phyloP scores from a whole-genome alignment of 1,140 invertebrate species.

The Drosophila rhopaloa region DNA sequence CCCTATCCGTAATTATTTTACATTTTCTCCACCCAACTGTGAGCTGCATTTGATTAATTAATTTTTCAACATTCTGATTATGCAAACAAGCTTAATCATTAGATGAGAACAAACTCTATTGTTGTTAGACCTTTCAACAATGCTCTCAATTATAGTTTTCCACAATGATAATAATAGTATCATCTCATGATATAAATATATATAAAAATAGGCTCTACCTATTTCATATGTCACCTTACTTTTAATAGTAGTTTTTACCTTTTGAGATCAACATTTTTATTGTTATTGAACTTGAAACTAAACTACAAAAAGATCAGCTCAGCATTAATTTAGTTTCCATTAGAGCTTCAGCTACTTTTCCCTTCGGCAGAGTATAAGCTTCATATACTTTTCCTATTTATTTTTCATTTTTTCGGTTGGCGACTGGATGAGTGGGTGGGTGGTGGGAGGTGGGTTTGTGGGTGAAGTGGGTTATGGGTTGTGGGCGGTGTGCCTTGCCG shows the following conservation, averaged over 20 bases:
- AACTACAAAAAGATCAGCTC: constrained; percentile 6
- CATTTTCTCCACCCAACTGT: background rate
- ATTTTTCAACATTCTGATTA: constrained; percentile 21
- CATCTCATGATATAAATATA: no score
- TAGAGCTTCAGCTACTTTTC: constrained; percentile 34
- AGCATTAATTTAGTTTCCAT: constrained; percentile 28
- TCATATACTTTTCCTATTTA: constrained; percentile 45
- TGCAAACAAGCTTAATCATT: constrained; percentile 6
- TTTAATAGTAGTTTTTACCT: no score
- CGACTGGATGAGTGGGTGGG: constrained; percentile 26
- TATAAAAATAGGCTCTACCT: no score
- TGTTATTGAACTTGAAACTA: no score
- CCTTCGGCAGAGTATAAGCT: constrained; percentile 40
- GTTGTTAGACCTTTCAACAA: background rate
- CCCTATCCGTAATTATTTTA: background rate
- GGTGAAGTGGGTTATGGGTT: background rate
- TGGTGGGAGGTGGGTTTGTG: constrained; percentile 14
- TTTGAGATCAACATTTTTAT: no score
- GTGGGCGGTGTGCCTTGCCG: constrained; percentile 1
- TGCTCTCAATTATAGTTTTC: background rate
- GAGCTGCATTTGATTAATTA: constrained; percentile 27
- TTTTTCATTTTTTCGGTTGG: constrained; percentile 50
- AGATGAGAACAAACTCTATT: background rate
- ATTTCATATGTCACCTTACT: no score
- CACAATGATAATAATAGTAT: no score